A percentile compares a stretch with the other conserved stretches of the same genome.
Conservation (phyloP, 2,797 vertebrate genomes). For the Neosalanx taihuensis region DNA sequence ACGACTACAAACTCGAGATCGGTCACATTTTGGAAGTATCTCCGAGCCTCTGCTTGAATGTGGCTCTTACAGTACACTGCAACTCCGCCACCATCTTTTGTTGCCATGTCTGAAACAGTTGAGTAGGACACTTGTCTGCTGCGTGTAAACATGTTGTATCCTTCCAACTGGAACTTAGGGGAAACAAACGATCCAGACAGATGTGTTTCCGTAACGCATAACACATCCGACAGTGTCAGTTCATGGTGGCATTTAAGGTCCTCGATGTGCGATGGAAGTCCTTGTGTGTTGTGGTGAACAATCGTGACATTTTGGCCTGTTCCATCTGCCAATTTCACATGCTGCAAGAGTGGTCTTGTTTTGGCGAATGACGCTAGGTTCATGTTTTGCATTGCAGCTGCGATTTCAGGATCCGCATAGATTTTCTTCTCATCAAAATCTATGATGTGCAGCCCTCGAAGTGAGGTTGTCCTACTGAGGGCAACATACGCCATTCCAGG, state of each 20-base stretch:
- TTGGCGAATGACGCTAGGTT: constrained; percentile 8
- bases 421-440: no score
- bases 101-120: background rate
- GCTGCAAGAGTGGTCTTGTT: constrained; percentile 15
- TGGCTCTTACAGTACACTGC: constrained; percentile 31
- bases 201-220: no score
- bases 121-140: constrained; percentile 13
- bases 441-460: no score
- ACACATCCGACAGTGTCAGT: constrained; percentile 10
- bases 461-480: no score
- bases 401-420: no score
- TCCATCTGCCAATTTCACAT: background rate
- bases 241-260: constrained; percentile 35
- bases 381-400: background rate
- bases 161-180: constrained; percentile 22
- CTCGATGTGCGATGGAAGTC: constrained; percentile 19
- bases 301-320: background rate
- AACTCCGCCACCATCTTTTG: constrained; percentile 28
- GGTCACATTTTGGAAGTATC: constrained; percentile 28
- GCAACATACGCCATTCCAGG: no score
- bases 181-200: constrained; percentile 35
- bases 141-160: constrained; percentile 20
- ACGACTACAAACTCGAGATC: constrained; percentile 30
- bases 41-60: constrained; percentile 14
- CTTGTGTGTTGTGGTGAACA: constrained; percentile 23